phyloP scores from a whole-genome alignment of 2,113 vertebrate genomes.

The Potamarius usumacintae region DNA sequence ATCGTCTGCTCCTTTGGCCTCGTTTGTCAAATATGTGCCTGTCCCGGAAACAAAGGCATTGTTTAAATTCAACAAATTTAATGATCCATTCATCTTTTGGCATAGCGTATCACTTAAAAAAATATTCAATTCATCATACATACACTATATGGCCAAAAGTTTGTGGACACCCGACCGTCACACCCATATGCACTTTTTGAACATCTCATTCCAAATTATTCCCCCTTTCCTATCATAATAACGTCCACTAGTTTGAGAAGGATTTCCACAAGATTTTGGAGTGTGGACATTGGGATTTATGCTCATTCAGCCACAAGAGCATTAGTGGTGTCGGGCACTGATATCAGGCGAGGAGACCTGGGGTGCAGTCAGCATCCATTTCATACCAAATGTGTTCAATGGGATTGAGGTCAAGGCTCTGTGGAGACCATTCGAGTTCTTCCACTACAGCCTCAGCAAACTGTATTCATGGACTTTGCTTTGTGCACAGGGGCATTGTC shows the following conservation, averaged over 20 bases:
- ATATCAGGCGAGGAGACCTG: neutral
- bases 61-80: neutral
- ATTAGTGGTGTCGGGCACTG: neutral
- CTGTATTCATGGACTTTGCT: neutral
- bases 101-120: neutral
- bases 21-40: conserved; percentile 99
- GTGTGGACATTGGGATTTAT: neutral
- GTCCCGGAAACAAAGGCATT: conserved; percentile 42
- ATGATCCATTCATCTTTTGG: neutral
- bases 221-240: neutral
- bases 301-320: neutral
- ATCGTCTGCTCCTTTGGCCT: conserved; percentile 98
- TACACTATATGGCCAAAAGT: neutral
- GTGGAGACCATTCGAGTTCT: neutral
- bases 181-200: neutral
- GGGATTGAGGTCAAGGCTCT: neutral
- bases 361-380: neutral
- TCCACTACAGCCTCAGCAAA: neutral
- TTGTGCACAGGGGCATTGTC: too few species aligned
- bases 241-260: neutral
- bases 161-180: neutral
- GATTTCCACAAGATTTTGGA: neutral
- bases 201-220: neutral
- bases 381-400: neutral
- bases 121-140: neutral